A percentile compares a stretch with the other conserved stretches of the same genome.
Evolutionary conservation across 1,140 invertebrate species (phyloP).

Genomic region (Lysiphlebus fabarum): DNA sequence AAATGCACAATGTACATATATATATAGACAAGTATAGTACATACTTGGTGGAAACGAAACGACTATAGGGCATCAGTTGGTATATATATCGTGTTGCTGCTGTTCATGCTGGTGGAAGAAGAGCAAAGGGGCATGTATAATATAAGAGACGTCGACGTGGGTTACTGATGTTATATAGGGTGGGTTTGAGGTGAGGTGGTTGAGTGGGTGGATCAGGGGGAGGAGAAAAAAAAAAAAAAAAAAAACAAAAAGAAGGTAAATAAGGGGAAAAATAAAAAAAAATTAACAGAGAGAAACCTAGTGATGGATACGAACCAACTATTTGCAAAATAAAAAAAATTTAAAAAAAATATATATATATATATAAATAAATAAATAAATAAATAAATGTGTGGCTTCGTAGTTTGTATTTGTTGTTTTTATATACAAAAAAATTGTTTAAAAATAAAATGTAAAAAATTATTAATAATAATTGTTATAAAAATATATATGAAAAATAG

Average conservation of each 20-base stretch:
- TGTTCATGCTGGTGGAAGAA: too few relatives aligned
- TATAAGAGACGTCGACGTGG: conserved; percentile 53
- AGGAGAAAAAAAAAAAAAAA: conserved; percentile 3
- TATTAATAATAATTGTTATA: too few relatives aligned
- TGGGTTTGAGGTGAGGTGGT: conserved; percentile 10
- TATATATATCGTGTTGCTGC: conserved; percentile 37
- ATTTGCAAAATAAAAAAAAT: neutral
- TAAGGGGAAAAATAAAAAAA: conserved; percentile 2
- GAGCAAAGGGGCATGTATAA: conserved; percentile 35
- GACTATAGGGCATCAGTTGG: conserved; percentile 46
- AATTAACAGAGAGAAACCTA: conserved; percentile 14
- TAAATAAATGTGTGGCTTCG: too few relatives aligned
- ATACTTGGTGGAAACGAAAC: conserved; percentile 22
- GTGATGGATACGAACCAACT: conserved; percentile 19
- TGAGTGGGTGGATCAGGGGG: neutral
- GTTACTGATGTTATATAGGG: conserved; percentile 36
- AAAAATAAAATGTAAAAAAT: too few relatives aligned
- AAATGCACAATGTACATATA: too few relatives aligned
- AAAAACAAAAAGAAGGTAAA: conserved; percentile 5
- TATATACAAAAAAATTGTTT: too few relatives aligned
- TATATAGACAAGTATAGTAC: too few relatives aligned
- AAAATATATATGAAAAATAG: too few relatives aligned
- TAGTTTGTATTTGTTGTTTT: too few relatives aligned
- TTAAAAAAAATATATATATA: too few relatives aligned
- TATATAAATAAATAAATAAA: neutral